Base-by-base conservation (phyloP, 2,797 vertebrate species). In the Rhinatrema bivittatum region DNA sequence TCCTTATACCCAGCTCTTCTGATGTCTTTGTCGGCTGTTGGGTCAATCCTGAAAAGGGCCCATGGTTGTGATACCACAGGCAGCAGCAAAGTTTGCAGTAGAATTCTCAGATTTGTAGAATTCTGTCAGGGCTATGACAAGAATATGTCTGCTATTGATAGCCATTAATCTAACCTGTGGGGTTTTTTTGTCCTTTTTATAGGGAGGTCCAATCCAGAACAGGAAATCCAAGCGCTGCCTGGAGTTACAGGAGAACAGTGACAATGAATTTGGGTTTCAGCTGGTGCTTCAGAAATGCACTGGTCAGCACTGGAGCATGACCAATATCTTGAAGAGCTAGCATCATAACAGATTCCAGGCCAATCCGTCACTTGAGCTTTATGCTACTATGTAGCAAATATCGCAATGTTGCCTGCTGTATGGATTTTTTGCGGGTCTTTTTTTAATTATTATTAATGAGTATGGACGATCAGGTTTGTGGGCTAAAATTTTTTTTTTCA, bases 131-230 rank as follows among this genome's bases (percentile, higher is more conserved):
- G n/a, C n/a, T n/a, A n/a, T n/a, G n/a, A n/a, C n/a, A n/a, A n/a
- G n/a, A n/a, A n/a, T n/a, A n/a, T n/a, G n/a, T n/a, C n/a, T n/a
- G n/a, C n/a, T n/a, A n/a, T n/a, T n/a, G n/a, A n/a, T n/a, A n/a
- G n/a, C n/a, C n/a, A n/a, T n/a, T n/a, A n/a, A n/a, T n/a, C n/a
- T n/a, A n/a, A n/a, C n/a, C n/a, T n/a, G n/a, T n/a, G n/a, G n/a
- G n/a, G n/a, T n/a, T 72, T 65, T 41, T 13, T 69, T 34, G 56
- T n/a, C n/a, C n/a, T n/a, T n/a, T 19, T 70, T 76, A 52, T 65
- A 98, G 95, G 93, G 90, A 86, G 94, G 94, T 49, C 79, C 91
- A 62, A 94, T 98, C 76, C 94, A 95, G 82, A 99, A 99, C 82
- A 89, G 78, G 71, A 96, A 97, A 80, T 97, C 95, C 63, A 97